Evolutionary conservation across 1,140 invertebrate genomes (phyloP), one percentile per base, ranked within the genome.

Genomic region (Drosophila quadrilineata): DNA sequence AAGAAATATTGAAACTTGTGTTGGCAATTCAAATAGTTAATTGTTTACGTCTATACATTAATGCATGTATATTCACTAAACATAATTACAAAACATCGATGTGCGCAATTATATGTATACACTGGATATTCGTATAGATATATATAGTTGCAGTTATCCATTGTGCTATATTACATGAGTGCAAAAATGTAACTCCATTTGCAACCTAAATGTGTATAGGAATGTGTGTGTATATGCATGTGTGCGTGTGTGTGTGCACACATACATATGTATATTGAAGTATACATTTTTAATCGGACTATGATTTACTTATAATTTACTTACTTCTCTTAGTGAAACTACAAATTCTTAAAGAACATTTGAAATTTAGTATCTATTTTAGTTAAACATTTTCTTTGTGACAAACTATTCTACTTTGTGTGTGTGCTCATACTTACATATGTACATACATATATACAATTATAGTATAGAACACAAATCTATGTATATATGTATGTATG

Each of bases 1-100:
- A 71, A 68, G 43, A 56, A 69, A 64, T 60, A 69, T 72, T 56
- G 33, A 63, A 63, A 49, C 17, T 29, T 35, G 31, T 29, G 22
- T 48, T 49, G 6, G 53, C n/a, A 36, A 29, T 40, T 29, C 12
- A 56, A 58, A 40, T 66, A 38, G n/a, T 26, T 22, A 24, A 35
- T 24, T 9, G 8, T 26, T 26, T 17, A 46, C 4, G 8, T 21
- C 48, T 9, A 50, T 50, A 33, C 17, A 38, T 10, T n/a, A 16
- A 4, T 38, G 3, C 22, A 40, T 38, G n/a, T 33, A 17, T 16
- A 53, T 17, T n/a, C n/a, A n/a, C n/a, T n/a, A n/a, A n/a, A n/a
- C n/a, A n/a, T n/a, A n/a, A n/a, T n/a, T n/a, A n/a, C n/a, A n/a
- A n/a, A n/a, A n/a, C n/a, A n/a, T n/a, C n/a, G n/a, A n/a, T n/a